Percentiles rank a stretch among this genome's conserved stretches.
Evolutionary conservation across 2,113 vertebrate species (phyloP).

Genomic region (Oophaga pumilio): DNA sequence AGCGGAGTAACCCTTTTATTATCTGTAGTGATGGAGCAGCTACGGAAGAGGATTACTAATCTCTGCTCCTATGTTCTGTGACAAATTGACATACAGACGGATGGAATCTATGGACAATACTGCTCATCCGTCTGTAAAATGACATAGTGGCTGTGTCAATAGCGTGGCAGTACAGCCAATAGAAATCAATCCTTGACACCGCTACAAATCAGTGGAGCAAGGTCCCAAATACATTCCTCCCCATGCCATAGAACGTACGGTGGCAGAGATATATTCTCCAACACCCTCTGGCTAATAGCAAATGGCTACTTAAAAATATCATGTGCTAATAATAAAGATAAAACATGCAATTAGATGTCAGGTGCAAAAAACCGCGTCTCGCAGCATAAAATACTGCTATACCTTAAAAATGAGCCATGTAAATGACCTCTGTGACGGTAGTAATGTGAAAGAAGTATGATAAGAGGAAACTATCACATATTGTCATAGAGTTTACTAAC

Average conservation of each 20-base stretch:
- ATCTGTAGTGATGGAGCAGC: conserved; percentile 22
- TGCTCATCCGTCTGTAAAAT: conserved; percentile 36
- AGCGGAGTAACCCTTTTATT: conserved; percentile 31
- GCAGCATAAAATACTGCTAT: neutral
- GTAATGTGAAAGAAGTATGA: neutral
- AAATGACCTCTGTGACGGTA: neutral
- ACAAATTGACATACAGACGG: conserved; percentile 40
- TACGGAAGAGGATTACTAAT: conserved; percentile 6
- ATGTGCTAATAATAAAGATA: neutral
- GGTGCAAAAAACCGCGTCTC: neutral
- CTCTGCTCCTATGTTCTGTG: neutral
- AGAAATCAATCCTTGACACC: conserved; percentile 19
- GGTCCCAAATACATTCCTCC: neutral
- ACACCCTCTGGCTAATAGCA: neutral
- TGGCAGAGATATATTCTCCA: neutral
- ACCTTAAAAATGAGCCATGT: neutral
- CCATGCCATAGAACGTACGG: neutral
- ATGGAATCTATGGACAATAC: conserved; percentile 25
- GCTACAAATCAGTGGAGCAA: conserved; percentile 19
- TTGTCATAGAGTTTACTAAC: neutral
- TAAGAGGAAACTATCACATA: neutral
- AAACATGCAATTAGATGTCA: neutral
- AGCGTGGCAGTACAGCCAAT: conserved; percentile 14
- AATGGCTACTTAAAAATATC: neutral
- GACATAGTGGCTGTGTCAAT: conserved; percentile 31